Evolutionary conservation across 2,797 vertebrate species (phyloP).

Genomic region (Masticophis lateralis): DNA sequence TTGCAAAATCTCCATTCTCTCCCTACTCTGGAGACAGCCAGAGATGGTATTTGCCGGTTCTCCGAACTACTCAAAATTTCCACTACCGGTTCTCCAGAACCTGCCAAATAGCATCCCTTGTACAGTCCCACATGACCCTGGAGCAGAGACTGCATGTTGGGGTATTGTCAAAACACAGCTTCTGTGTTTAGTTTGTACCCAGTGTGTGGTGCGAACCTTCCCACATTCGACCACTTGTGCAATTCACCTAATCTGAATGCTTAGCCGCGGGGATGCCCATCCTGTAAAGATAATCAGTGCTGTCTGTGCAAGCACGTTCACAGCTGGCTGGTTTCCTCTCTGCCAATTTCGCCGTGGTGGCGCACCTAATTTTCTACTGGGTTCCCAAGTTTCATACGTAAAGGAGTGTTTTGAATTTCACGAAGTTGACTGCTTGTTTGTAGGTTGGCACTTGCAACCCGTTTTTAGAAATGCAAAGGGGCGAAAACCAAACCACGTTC

Average conservation of each 20-base stretch:
- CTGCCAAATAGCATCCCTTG: too few species aligned
- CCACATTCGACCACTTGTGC: background rate
- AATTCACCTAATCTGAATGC: background rate
- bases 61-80: too few species aligned
- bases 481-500: background rate
- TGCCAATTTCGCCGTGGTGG: slow-evolving; percentile 40
- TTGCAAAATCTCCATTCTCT: too few species aligned
- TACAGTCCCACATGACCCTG: background rate
- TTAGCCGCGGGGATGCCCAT: background rate
- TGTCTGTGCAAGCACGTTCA: background rate
- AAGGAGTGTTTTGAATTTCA: slow-evolving; percentile 21
- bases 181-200: background rate
- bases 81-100: too few species aligned
- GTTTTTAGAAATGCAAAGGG: background rate
- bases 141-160: background rate
- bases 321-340: slow-evolving; percentile 13
- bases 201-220: background rate
- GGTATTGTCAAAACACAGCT: background rate
- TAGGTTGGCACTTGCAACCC: background rate
- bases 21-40: too few species aligned
- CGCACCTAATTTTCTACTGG: slow-evolving; percentile 17
- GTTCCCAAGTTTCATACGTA: background rate
- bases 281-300: background rate
- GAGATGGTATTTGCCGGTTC: too few species aligned
- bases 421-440: background rate